Evolutionary conservation across 2,888 invertebrate species (phyloP).

Genomic region (Dasysyrphus tricinctus): DNA sequence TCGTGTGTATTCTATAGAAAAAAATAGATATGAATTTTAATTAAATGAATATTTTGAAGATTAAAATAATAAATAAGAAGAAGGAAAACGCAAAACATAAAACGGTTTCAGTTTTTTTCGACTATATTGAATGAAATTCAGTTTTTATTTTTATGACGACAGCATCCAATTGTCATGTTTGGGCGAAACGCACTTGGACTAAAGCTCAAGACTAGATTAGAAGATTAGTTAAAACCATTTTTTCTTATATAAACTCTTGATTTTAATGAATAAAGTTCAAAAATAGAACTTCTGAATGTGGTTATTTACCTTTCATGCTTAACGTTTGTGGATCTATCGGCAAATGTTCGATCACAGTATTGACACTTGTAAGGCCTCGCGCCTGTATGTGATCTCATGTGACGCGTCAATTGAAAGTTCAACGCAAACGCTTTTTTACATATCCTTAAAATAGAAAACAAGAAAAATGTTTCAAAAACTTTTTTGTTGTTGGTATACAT

Average conservation of each 20-base stretch:
- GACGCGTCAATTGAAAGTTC: conserved; percentile 82
- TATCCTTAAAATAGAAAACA: conserved; percentile 77
- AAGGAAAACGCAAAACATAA: too few species aligned
- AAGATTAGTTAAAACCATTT: too few species aligned
- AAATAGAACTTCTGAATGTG: too few species aligned
- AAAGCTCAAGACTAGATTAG: too few species aligned
- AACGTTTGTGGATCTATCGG: conserved; percentile 82
- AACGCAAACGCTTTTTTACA: conserved; percentile 81
- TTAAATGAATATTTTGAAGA: background rate
- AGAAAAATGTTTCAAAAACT: background rate
- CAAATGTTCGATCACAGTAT: conserved; percentile 81
- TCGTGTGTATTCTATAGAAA: conserved; percentile 81
- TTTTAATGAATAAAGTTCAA: too few species aligned
- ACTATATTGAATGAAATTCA: too few species aligned
- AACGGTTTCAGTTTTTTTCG: too few species aligned
- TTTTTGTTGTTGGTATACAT: background rate
- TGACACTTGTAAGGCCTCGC: conserved; percentile 81
- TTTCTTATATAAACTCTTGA: too few species aligned
- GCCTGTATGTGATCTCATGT: conserved; percentile 83
- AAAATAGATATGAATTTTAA: background rate
- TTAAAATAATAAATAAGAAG: too few species aligned
- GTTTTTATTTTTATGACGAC: too few species aligned
- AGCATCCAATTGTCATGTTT: too few species aligned
- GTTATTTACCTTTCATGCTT: conserved; percentile 82
- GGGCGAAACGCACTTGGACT: too few species aligned